phyloP scores from a whole-genome alignment of 2,113 vertebrate genomes.

The Physeter macrocephalus region DNA sequence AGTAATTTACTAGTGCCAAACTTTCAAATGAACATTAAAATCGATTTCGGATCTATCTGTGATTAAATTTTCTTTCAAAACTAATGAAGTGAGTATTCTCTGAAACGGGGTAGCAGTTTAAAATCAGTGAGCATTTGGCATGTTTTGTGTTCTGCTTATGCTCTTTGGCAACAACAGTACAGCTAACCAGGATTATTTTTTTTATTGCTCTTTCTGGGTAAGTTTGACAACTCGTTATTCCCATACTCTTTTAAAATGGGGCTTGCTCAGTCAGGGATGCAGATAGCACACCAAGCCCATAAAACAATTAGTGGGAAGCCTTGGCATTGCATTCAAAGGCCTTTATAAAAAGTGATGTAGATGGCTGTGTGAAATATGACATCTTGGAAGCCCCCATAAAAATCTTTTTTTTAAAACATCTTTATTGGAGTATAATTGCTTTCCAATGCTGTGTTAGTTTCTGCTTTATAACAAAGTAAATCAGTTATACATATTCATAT shows the following conservation, averaged over 20 bases:
- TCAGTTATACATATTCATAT: too few species aligned
- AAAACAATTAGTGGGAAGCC: constrained; percentile 76
- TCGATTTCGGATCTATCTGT: not conserved
- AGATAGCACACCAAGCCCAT: constrained; percentile 55
- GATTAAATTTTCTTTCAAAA: constrained; percentile 42
- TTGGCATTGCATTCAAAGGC: constrained; percentile 75
- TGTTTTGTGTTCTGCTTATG: constrained; percentile 39
- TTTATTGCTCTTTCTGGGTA: not conserved
- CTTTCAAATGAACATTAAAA: not conserved
- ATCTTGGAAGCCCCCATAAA: constrained; percentile 73
- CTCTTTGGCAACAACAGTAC: constrained; percentile 30
- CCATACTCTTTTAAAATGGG: constrained; percentile 37
- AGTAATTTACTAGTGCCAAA: not conserved
- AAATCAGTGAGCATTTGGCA: constrained; percentile 39
- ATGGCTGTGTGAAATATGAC: constrained; percentile 68
- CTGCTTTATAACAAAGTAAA: too few species aligned
- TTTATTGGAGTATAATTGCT: too few species aligned
- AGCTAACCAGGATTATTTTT: not conserved
- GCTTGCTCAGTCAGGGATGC: constrained; percentile 60
- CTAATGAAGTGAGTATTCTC: constrained; percentile 13
- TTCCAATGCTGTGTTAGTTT: too few species aligned
- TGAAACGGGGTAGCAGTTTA: constrained; percentile 16
- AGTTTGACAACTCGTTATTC: constrained; percentile 33
- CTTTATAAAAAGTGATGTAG: constrained; percentile 55
- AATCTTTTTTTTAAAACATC: constrained; percentile 43